phyloP scores from a whole-genome alignment of 2,113 vertebrate species.

The Notarius quadriscutis region DNA sequence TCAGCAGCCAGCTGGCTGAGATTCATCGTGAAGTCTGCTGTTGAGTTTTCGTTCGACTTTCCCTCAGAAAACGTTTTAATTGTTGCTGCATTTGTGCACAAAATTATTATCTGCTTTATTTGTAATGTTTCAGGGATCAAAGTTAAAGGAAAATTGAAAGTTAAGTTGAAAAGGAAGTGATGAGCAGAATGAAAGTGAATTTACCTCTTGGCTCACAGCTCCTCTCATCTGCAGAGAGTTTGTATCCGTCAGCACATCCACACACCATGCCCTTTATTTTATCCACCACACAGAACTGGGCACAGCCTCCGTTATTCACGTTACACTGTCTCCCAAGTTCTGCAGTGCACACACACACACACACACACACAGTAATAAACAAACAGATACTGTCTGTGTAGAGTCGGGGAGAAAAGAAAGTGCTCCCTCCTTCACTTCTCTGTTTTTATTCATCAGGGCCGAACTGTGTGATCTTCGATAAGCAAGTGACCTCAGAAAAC shows the following conservation, averaged over 20 bases:
- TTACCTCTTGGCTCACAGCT: conserved; percentile 82
- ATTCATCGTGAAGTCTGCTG: background rate
- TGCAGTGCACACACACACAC: conserved; percentile 53
- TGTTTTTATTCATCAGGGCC: background rate
- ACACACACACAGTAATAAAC: background rate
- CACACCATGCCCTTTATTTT: conserved; percentile 65
- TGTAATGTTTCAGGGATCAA: background rate
- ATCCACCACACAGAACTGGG: conserved; percentile 81
- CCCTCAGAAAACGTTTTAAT: background rate
- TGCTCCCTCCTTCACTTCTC: background rate
- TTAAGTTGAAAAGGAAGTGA: background rate
- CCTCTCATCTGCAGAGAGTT: conserved; percentile 71
- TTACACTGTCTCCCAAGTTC: conserved; percentile 73
- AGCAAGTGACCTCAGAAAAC: no score
- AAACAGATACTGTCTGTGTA: no score
- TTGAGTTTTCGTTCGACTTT: background rate
- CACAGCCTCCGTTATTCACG: conserved; percentile 84
- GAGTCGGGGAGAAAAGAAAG: background rate
- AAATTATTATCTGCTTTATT: background rate
- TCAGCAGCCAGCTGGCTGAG: background rate
- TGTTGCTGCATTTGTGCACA: background rate
- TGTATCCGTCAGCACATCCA: conserved; percentile 81
- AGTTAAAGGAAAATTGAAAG: background rate
- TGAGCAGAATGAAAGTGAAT: background rate
- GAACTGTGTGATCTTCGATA: no score